A percentile compares a stretch with the other conserved stretches of the same genome.
Evolutionary conservation across 1,140 invertebrate species (phyloP).

Genomic region (Hylyphantes graminicola): DNA sequence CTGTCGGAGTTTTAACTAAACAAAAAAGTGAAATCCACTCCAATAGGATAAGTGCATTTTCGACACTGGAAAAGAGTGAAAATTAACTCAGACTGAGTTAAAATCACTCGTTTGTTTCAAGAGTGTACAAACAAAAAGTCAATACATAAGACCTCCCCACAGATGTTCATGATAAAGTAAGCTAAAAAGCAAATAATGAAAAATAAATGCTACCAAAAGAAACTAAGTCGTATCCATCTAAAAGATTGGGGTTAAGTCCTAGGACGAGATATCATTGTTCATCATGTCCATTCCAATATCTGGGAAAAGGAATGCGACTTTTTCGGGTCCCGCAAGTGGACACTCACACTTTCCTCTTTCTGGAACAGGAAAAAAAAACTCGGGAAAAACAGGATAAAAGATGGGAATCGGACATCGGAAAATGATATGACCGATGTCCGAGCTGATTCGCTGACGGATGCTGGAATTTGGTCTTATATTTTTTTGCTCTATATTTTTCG

Average conservation of each 20-base stretch:
- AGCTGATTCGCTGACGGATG: conserved; percentile 16
- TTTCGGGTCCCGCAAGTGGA: conserved; percentile 26
- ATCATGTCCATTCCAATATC: conserved; percentile 47
- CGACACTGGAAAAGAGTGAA: no score
- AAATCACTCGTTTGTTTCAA: no score
- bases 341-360: conserved; percentile 17
- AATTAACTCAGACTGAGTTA: no score
- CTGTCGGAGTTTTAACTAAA: no score
- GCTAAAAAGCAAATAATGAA: no score
- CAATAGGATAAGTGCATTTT: no score
- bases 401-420: conserved; percentile 4
- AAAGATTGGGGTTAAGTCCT: conserved; percentile 43
- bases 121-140: no score
- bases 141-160: no score
- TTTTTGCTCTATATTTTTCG: neutral
- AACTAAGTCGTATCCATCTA: no score
- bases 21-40: no score
- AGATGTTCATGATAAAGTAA: no score
- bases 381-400: neutral
- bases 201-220: no score
- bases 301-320: conserved; percentile 22
- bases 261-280: conserved; percentile 42
- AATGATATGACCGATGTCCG: conserved; percentile 47
- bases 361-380: neutral
- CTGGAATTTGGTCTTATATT: conserved; percentile 13